Conservation (phyloP, 2,797 vertebrate genomes). For the Pteropus rufus region DNA sequence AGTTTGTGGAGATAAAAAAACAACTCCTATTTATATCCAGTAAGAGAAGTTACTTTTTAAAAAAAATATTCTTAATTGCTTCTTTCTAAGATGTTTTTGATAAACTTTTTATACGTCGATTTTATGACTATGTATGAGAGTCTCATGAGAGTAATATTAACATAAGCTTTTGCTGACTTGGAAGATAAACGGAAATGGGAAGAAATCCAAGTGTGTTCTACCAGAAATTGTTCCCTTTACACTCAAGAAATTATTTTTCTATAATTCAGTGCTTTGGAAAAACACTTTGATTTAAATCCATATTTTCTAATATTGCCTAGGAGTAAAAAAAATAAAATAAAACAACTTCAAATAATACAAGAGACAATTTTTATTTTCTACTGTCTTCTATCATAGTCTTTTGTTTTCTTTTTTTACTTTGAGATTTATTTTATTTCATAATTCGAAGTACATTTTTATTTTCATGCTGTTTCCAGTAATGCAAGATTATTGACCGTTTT, state of each 20-base stretch:
- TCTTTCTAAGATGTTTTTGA: conserved; percentile 53
- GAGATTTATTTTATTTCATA: conserved; percentile 57
- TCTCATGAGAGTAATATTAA: conserved; percentile 66
- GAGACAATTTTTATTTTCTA: not conserved
- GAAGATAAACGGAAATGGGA: conserved; percentile 65
- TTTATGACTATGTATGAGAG: conserved; percentile 28
- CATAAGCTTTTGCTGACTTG: conserved; percentile 60
- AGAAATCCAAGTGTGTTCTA: conserved; percentile 53
- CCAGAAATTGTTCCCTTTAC: conserved; percentile 33
- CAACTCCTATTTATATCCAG: not conserved
- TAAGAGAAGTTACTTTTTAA: conserved; percentile 58
- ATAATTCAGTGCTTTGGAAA: not conserved
- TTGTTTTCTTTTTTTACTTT: not conserved
- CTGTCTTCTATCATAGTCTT: not conserved
- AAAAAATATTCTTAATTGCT: conserved; percentile 45
- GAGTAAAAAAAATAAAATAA: not conserved
- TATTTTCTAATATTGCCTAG: not conserved
- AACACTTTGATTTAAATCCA: not conserved
- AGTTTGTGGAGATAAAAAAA: conserved; percentile 61
- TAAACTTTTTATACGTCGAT: conserved; percentile 52
- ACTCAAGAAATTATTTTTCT: conserved; percentile 55
- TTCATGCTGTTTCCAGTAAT: not conserved
- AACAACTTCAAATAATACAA: not conserved
- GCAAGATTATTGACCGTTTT: not conserved
- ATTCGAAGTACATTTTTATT: not conserved